phyloP scores from a whole-genome alignment of 2,113 vertebrate species.

The Pandion haliaetus region DNA sequence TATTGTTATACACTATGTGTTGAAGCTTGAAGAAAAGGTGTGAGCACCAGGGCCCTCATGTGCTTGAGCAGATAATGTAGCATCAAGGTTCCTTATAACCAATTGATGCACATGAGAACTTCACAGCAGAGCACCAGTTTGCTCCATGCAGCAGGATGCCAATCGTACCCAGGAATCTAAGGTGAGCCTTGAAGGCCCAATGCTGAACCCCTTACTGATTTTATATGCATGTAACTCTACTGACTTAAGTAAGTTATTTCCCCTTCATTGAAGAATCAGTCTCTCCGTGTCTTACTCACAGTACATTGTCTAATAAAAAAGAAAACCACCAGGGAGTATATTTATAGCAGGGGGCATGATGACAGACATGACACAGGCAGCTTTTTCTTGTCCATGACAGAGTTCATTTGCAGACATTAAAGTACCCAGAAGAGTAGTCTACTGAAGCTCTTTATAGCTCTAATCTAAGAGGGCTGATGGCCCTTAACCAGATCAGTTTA shows the following conservation, averaged over 20 bases:
- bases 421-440: not conserved
- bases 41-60: not conserved
- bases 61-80: not conserved
- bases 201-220: not conserved
- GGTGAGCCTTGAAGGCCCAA: not conserved
- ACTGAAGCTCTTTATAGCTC: conserved; percentile 3
- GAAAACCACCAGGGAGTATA: not conserved
- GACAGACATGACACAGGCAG: not conserved
- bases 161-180: not conserved
- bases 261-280: not conserved
- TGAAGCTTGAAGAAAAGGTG: not conserved
- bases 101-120: not conserved
- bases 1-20: not conserved
- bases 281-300: not conserved
- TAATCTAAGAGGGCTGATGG: conserved; percentile 32
- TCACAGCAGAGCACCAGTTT: not conserved
- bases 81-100: not conserved
- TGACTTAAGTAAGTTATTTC: not conserved
- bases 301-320: not conserved
- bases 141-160: not conserved
- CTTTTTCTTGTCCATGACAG: not conserved
- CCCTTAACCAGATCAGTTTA: conserved; percentile 56
- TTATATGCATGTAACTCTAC: not conserved
- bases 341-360: not conserved
- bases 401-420: not conserved